Conservation (phyloP, 2,888 invertebrate genomes). For the Xestia ashworthii region DNA sequence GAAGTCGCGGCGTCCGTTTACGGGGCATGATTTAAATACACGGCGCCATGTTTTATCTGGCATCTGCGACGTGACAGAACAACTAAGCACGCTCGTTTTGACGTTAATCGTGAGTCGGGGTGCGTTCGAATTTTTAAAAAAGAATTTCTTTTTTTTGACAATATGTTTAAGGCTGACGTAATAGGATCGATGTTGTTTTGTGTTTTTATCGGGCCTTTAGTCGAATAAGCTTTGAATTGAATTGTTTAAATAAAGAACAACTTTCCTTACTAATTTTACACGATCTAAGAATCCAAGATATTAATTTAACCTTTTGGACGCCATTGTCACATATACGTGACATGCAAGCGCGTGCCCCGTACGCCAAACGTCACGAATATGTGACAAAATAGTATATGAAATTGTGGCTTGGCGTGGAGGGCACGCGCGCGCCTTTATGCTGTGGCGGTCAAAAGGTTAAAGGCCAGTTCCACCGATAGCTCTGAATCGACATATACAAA, state of each 20-base stretch:
- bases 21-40: constrained; percentile 85
- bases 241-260: background rate
- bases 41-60: constrained; percentile 84
- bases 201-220: background rate
- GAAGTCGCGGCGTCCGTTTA: constrained; percentile 76
- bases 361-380: no score
- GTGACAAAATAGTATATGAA: no score
- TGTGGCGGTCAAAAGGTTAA: no score
- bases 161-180: constrained; percentile 24
- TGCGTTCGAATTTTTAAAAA: constrained; percentile 64
- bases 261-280: background rate
- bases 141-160: constrained; percentile 41
- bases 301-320: no score
- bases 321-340: no score
- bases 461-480: background rate
- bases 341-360: no score
- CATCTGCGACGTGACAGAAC: constrained; percentile 84
- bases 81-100: constrained; percentile 75
- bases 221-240: background rate
- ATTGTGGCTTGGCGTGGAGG: no score
- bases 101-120: constrained; percentile 68
- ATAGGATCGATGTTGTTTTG: constrained; percentile 22
- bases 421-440: no score
- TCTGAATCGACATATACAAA: background rate
- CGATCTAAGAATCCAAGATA: background rate